These are phyloP conservation scores for Marronus borbonicus DNA, from an alignment of 2,888 invertebrate genomes.

Conservation along the genomic window DNA sequence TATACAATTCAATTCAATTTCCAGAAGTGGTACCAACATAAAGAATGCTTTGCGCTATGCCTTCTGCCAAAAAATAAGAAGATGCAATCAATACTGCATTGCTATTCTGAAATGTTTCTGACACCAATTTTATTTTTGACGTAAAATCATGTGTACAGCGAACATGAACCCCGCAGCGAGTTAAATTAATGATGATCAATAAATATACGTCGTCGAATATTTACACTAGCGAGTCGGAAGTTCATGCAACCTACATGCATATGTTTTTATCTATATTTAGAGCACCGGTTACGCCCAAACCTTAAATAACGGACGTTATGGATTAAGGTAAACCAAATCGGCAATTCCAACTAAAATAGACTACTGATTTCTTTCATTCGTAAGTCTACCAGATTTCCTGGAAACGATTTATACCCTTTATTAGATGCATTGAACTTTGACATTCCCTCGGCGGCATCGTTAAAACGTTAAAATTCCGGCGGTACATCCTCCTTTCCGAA, in stretches of 20 bases:
- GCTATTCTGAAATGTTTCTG: too few relatives aligned
- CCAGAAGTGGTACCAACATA: too few relatives aligned
- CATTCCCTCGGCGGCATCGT: too few relatives aligned
- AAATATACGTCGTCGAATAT: not conserved
- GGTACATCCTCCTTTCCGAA: not conserved
- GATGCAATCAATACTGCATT: too few relatives aligned
- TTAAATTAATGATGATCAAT: too few relatives aligned
- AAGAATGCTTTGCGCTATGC: too few relatives aligned
- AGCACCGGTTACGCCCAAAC: not conserved
- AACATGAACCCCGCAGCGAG: too few relatives aligned
- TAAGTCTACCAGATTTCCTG: not conserved
- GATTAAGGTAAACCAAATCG: slow-evolving; percentile 4
- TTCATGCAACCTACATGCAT: not conserved
- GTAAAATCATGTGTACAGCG: too few relatives aligned
- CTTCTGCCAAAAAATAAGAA: too few relatives aligned
- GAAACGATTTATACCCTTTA: slow-evolving; percentile 3
- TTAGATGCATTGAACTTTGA: not conserved
- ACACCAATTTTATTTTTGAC: too few relatives aligned
- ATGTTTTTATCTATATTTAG: slow-evolving; percentile 7
- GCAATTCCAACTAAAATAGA: not conserved
- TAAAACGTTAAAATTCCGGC: not conserved
- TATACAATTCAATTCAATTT: too few relatives aligned
- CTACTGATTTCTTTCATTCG: not conserved
- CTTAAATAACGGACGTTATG: slow-evolving; percentile 13
- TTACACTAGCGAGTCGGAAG: slow-evolving; percentile 18